Percentiles rank a stretch among this genome's conserved stretches.
Evolutionary conservation across 1,140 invertebrate genomes (phyloP).

Genomic region (Apis mellifera): DNA sequence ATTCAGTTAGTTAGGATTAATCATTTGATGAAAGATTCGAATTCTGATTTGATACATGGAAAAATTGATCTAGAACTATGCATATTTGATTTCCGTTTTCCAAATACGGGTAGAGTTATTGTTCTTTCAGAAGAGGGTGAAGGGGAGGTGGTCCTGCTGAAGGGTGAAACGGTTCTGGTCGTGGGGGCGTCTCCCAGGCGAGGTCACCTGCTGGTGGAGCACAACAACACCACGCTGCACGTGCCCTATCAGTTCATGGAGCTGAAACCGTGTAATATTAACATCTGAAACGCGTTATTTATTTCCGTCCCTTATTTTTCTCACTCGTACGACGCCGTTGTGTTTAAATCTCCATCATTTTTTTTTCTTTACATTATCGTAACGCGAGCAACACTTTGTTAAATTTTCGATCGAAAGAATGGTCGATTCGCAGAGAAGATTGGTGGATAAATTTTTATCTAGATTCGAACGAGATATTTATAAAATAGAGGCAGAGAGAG

Average conservation of each 20-base stretch:
- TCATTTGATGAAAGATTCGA: not conserved
- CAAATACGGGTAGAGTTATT: slow-evolving; percentile 19
- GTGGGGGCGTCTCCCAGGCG: slow-evolving; percentile 90
- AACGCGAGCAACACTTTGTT: not conserved
- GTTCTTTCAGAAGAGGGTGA: slow-evolving; percentile 82
- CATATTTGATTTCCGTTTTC: slow-evolving; percentile 1
- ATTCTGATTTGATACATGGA: not conserved
- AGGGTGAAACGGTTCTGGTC: slow-evolving; percentile 92
- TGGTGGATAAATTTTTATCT: not conserved
- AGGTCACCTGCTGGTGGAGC: slow-evolving; percentile 92
- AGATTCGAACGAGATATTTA: too few relatives aligned
- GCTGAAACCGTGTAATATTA: slow-evolving; percentile 84
- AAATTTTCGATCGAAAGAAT: not conserved
- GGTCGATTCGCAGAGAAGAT: too few relatives aligned
- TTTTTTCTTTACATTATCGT: too few relatives aligned
- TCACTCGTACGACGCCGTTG: not conserved
- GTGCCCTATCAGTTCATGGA: slow-evolving; percentile 94
- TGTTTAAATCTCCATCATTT: not conserved
- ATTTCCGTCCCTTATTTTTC: slow-evolving; percentile 24
- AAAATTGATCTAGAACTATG: not conserved
- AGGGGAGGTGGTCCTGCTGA: slow-evolving; percentile 85
- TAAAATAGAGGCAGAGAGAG: not conserved
- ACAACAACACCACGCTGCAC: slow-evolving; percentile 89
- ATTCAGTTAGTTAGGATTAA: too few relatives aligned
- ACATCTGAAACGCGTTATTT: slow-evolving; percentile 71